A percentile compares a stretch with the other conserved stretches of the same genome.
These are phyloP conservation scores for Pomacea maculata DNA, from an alignment of 1,140 invertebrate genomes.

Conservation along the genomic window DNA sequence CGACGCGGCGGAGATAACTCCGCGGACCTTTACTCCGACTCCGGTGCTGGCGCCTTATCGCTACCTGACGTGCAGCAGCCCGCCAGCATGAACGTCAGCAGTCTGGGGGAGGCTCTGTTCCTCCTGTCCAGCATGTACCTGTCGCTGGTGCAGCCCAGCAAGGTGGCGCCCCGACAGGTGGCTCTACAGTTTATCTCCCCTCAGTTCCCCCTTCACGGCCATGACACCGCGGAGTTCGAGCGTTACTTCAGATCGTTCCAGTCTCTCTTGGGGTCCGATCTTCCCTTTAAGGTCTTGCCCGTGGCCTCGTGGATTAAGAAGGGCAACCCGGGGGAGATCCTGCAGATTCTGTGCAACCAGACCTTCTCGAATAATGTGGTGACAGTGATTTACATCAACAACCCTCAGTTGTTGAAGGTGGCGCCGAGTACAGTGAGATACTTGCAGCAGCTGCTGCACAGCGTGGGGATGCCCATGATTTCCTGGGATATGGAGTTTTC, in stretches of 20 bases:
- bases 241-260: not conserved
- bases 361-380: conserved; percentile 12
- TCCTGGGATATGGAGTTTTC: conserved; percentile 38
- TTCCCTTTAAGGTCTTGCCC: not conserved
- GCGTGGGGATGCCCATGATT: conserved; percentile 34
- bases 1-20: too few species aligned
- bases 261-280: not conserved
- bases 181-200: conserved; percentile 3
- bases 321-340: conserved; percentile 5
- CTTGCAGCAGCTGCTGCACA: conserved; percentile 29
- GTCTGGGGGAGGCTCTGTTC: conserved; percentile 18
- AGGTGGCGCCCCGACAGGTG: not conserved
- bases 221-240: not conserved
- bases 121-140: conserved; percentile 20
- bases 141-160: conserved; percentile 7
- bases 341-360: conserved; percentile 17
- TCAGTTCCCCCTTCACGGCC: not conserved
- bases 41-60: not conserved
- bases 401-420: not conserved
- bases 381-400: conserved; percentile 26
- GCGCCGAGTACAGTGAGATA: conserved; percentile 13
- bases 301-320: conserved; percentile 13
- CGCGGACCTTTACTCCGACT: not conserved
- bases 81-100: conserved; percentile 24
- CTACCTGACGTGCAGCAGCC: not conserved